phyloP scores from a whole-genome alignment of 2,797 vertebrate genomes.

The Ctenochaetus hawaiiensis region DNA sequence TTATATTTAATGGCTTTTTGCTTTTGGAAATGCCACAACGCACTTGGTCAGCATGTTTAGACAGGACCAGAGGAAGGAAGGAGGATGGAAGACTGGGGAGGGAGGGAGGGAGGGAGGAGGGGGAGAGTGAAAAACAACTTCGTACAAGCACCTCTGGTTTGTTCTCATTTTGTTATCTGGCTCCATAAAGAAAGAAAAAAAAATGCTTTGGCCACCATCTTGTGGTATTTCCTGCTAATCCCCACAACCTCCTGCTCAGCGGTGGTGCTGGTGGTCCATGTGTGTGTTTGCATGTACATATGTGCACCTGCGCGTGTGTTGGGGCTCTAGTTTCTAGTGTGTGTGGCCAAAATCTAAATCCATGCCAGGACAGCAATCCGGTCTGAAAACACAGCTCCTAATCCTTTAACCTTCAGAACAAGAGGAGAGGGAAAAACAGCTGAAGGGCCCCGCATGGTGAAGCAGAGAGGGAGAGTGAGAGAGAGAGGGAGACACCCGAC shows the following conservation, averaged over 20 bases:
- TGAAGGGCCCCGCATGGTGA: conserved; percentile 77
- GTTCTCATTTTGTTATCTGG: conserved; percentile 86
- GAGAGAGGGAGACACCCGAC: conserved; percentile 66
- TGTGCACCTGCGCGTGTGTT: conserved; percentile 74
- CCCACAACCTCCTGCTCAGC: conserved; percentile 78
- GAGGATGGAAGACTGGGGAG: conserved; percentile 41
- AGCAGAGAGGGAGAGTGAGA: conserved; percentile 47
- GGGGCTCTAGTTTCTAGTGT: conserved; percentile 71
- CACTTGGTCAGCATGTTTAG: conserved; percentile 80
- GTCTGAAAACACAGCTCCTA: conserved; percentile 85
- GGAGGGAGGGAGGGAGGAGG: conserved; percentile 5
- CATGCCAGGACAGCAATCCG: conserved; percentile 82
- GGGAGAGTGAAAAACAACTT: conserved; percentile 59
- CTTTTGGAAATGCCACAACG: conserved; percentile 78
- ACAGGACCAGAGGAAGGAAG: conserved; percentile 68
- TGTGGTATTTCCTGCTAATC: conserved; percentile 82
- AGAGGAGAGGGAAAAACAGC: conserved; percentile 83
- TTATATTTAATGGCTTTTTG: conserved; percentile 80
- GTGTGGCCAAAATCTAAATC: conserved; percentile 82
- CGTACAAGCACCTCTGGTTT: conserved; percentile 80
- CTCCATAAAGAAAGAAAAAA: conserved; percentile 62
- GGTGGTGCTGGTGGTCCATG: conserved; percentile 58
- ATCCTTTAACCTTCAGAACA: conserved; percentile 89
- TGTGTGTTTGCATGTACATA: conserved; percentile 68
- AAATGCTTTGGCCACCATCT: conserved; percentile 82